Evolutionary conservation across 2,113 vertebrate genomes (phyloP).

Genomic region (mouse (Mus musculus)): DNA sequence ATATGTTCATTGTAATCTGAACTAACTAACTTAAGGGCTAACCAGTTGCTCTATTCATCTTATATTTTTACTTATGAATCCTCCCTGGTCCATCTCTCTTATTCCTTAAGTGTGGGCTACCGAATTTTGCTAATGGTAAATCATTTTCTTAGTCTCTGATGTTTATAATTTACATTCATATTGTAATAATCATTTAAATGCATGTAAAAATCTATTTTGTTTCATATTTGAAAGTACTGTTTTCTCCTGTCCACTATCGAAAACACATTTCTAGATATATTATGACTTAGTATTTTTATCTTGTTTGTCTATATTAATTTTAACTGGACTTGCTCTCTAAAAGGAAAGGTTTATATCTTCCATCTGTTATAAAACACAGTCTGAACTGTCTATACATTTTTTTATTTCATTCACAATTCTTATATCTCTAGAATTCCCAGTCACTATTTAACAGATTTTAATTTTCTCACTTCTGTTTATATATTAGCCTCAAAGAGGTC

Average conservation of each 20-base stretch:
- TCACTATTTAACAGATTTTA: not conserved
- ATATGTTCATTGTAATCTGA: not conserved
- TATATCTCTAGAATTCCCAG: not conserved
- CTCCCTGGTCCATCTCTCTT: not conserved
- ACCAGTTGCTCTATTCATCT: not conserved
- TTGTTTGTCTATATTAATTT: not conserved
- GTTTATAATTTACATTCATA: not conserved
- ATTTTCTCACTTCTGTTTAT: not conserved
- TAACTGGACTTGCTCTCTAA: not conserved
- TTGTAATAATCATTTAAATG: not conserved
- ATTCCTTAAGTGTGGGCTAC: not conserved
- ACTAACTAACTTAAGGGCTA: not conserved
- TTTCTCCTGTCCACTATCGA: not conserved
- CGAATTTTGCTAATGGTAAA: not conserved
- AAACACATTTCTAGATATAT: not conserved
- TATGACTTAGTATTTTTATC: not conserved
- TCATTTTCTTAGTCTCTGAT: not conserved
- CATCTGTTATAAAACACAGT: not conserved
- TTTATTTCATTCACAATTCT: not conserved
- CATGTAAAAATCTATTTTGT: not conserved
- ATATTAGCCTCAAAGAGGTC: not conserved
- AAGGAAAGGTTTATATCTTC: not conserved
- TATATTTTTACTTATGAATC: not conserved
- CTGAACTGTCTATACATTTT: not conserved
- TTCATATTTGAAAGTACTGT: not conserved